phyloP scores from a whole-genome alignment of 2,888 invertebrate species.

The Nasonovia ribisnigri region DNA sequence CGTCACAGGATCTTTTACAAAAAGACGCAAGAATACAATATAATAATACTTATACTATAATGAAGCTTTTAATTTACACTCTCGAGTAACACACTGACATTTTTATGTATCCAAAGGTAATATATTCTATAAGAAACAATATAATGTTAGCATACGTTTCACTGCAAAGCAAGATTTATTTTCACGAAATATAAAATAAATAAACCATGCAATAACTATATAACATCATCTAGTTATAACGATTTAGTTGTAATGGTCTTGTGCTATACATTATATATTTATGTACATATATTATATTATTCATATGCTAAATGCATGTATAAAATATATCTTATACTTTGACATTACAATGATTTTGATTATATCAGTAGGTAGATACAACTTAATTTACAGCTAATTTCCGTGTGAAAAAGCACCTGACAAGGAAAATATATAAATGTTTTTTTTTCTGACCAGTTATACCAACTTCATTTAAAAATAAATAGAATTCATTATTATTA shows the following conservation, averaged over 20 bases:
- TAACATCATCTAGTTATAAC: constrained; percentile 28
- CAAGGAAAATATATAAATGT: not conserved
- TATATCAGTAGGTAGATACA: not conserved
- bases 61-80: not conserved
- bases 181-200: not conserved
- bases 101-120: not conserved
- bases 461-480: not conserved
- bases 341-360: constrained; percentile 24
- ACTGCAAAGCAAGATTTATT: not conserved
- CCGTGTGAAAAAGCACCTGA: constrained; percentile 36
- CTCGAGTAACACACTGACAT: not conserved
- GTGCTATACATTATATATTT: not conserved
- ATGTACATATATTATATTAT: not conserved
- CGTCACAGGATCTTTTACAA: not conserved
- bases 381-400: constrained; percentile 31
- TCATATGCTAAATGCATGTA: too few relatives aligned
- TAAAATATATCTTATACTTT: not conserved
- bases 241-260: not conserved
- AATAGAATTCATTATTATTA: not conserved
- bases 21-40: not conserved
- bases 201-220: not conserved
- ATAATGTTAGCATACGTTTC: not conserved
- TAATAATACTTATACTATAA: not conserved
- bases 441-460: not conserved
- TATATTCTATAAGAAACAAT: not conserved